phyloP scores from a whole-genome alignment of 37 sponge, comb jelly and placozoan genomes.

The Axinella damicornis region DNA sequence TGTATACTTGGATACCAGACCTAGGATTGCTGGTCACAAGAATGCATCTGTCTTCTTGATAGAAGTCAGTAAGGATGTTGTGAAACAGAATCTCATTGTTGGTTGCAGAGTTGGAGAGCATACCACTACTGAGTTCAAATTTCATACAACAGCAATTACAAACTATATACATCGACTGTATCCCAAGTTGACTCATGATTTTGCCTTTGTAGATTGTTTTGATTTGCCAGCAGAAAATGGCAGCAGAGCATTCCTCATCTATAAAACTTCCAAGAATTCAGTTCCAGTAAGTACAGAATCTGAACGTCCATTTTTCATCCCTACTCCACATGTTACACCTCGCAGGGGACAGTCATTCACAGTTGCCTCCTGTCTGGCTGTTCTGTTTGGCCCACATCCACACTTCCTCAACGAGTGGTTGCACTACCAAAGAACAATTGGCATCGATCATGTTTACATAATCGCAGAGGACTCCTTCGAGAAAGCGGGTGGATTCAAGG shows the following conservation, averaged over 20 bases:
- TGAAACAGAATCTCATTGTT: not conserved
- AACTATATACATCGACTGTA: no score
- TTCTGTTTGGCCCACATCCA: constrained; percentile 4
- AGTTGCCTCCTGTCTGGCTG: constrained; percentile 6
- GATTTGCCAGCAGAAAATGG: constrained; percentile 3
- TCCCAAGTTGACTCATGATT: not conserved
- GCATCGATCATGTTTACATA: constrained; percentile 12
- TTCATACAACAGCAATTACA: not conserved
- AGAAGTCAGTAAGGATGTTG: not conserved
- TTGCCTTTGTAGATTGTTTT: constrained; percentile 22
- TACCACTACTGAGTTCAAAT: not conserved
- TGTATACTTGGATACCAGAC: not conserved
- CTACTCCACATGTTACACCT: not conserved
- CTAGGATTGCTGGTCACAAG: not conserved
- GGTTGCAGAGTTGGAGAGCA: not conserved
- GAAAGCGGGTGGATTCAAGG: not conserved
- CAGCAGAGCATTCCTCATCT: not conserved
- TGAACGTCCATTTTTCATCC: constrained; percentile 3
- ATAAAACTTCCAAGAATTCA: not conserved
- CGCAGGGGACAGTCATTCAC: not conserved
- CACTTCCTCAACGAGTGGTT: not conserved
- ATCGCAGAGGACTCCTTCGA: constrained; percentile 17
- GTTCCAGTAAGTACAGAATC: not conserved
- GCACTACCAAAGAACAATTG: constrained; percentile 17
- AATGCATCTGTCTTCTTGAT: constrained; percentile 1